Conservation (phyloP, 2,888 invertebrate genomes). For the Pristionchus entomophagus region DNA sequence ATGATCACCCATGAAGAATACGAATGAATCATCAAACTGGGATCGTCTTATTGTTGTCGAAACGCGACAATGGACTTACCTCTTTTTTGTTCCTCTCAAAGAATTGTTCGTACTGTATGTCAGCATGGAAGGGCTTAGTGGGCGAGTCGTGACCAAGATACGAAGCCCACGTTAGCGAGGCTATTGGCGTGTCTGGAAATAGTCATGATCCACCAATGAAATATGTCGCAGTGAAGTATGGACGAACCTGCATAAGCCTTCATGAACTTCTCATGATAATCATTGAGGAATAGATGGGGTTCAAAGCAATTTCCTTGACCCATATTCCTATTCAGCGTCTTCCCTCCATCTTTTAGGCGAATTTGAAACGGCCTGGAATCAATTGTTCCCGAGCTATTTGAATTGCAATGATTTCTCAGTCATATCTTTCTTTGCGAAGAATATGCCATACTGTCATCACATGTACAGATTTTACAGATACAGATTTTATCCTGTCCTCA, state of each 20-base stretch:
- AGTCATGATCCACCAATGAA: too few species aligned
- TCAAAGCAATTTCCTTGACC: neutral
- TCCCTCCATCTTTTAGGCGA: neutral
- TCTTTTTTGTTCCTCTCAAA: conserved; percentile 22
- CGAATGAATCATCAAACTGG: conserved; percentile 61
- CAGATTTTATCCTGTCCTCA: too few species aligned
- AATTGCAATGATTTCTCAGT: too few species aligned
- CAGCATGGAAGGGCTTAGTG: conserved; percentile 29
- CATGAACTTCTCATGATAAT: conserved; percentile 46
- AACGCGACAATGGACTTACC: neutral
- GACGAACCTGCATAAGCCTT: conserved; percentile 37
- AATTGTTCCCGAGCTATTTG: too few species aligned
- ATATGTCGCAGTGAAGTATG: too few species aligned
- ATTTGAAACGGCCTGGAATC: conserved; percentile 35
- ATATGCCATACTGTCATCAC: too few species aligned
- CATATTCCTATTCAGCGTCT: neutral
- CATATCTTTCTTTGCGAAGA: too few species aligned
- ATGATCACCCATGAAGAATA: conserved; percentile 65
- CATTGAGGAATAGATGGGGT: conserved; percentile 14
- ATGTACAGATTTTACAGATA: too few species aligned
- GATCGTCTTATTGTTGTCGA: too few species aligned
- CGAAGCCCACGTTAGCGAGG: conserved; percentile 8
- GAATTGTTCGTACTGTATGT: neutral
- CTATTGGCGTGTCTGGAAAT: too few species aligned
- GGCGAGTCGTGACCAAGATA: conserved; percentile 8